These are phyloP conservation scores for Gracilinanus agilis DNA, from an alignment of 2,113 vertebrate genomes.

Conservation along the genomic window DNA sequence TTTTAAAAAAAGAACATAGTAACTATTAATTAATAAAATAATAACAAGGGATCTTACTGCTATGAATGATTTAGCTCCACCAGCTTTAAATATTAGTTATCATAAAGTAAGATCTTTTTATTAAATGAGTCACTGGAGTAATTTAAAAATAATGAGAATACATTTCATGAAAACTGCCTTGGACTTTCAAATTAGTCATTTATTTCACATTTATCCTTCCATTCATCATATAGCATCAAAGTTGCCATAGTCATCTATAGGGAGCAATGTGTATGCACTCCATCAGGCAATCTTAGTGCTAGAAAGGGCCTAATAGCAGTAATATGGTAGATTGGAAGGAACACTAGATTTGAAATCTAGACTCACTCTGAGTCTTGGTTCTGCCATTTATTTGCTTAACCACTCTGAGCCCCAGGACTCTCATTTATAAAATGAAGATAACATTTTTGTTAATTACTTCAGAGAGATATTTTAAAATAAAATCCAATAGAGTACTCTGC, in stretches of 20 bases:
- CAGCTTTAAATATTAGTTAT: neutral
- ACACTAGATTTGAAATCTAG: neutral
- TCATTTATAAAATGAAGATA: neutral
- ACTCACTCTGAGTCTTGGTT: neutral
- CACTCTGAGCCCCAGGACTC: neutral
- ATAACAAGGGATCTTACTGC: neutral
- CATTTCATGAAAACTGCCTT: neutral
- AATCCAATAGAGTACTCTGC: neutral
- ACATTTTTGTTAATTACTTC: neutral
- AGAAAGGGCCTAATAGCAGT: neutral
- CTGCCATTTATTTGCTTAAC: neutral
- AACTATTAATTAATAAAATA: neutral
- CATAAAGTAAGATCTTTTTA: neutral
- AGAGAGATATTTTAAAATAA: neutral
- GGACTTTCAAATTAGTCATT: neutral
- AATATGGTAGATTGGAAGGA: neutral
- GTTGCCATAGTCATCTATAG: neutral
- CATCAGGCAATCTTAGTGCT: neutral
- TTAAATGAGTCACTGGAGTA: neutral
- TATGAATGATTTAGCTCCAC: neutral
- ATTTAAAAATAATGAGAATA: neutral
- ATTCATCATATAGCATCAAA: neutral
- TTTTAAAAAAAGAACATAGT: neutral
- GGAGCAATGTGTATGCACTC: neutral
- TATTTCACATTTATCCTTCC: neutral